A percentile compares a stretch with the other conserved stretches of the same genome.
These are phyloP conservation scores for Anoura caudifer DNA, from an alignment of 2,113 vertebrate species.

Conservation along the genomic window DNA sequence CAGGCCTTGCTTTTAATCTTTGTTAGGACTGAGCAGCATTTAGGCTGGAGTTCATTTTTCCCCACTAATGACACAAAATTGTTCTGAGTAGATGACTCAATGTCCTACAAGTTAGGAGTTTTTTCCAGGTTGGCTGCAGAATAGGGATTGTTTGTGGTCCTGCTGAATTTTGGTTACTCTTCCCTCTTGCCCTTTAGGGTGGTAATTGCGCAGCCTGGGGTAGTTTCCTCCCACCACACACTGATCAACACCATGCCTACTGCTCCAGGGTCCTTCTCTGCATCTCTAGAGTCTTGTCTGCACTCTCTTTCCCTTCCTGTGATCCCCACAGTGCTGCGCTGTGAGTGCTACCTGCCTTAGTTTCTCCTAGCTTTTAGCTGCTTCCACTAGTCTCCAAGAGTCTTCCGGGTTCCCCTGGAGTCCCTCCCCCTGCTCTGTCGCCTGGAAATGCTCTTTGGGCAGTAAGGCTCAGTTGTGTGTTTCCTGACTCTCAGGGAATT, in stretches of 20 bases:
- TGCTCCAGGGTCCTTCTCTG: too few species aligned
- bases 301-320: neutral
- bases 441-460: neutral
- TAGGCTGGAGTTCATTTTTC: neutral
- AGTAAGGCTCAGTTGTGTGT: neutral
- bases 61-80: neutral
- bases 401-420: too few species aligned
- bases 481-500: neutral
- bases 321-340: neutral
- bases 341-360: neutral
- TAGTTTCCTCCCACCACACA: neutral
- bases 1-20: neutral
- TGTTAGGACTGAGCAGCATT: neutral
- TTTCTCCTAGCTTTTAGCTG: neutral
- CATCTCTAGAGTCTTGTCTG: neutral
- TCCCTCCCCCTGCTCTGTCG: neutral
- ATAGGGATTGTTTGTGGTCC: neutral
- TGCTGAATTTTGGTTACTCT: neutral
- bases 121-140: neutral
- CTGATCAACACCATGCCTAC: neutral
- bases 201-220: neutral
- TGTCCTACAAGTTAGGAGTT: too few species aligned
- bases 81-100: neutral
- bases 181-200: too few species aligned
- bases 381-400: neutral